These are phyloP conservation scores for Coregonus clupeaformis DNA, from an alignment of 2,113 vertebrate genomes.

Conservation along the genomic window DNA sequence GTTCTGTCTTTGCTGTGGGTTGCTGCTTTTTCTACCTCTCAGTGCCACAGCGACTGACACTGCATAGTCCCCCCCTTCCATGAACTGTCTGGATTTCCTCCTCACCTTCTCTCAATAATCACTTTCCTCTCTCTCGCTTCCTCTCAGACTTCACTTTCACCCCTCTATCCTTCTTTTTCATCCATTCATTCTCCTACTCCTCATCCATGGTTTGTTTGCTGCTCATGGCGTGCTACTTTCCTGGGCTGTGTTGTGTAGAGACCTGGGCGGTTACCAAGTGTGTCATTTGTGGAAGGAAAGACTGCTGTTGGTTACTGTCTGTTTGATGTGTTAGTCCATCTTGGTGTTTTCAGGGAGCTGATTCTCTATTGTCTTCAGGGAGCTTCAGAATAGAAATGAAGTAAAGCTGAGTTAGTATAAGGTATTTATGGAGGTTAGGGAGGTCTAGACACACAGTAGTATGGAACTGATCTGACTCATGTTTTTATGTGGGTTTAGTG, in stretches of 20 bases:
- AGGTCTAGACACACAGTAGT: not conserved
- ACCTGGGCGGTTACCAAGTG: constrained; percentile 37
- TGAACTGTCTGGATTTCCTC: not conserved
- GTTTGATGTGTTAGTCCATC: constrained; percentile 22
- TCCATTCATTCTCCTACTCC: constrained; percentile 15
- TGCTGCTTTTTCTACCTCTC: not conserved
- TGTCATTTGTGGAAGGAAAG: constrained; percentile 34
- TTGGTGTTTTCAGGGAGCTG: constrained; percentile 9
- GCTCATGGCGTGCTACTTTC: constrained; percentile 15
- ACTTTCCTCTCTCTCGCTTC: not conserved
- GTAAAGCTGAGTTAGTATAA: not conserved
- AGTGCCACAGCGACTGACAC: not conserved
- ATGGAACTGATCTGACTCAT: constrained; percentile 3
- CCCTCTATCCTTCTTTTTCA: constrained; percentile 5
- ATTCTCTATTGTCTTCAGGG: not conserved
- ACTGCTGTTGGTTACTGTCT: constrained; percentile 34
- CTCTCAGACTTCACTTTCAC: not conserved
- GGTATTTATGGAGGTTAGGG: not conserved
- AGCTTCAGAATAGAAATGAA: not conserved
- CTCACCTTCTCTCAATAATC: constrained; percentile 4
- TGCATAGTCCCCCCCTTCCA: not conserved
- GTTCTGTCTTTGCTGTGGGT: constrained; percentile 52
- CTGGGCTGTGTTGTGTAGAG: not conserved
- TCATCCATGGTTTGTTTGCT: not conserved
- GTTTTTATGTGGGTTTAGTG: not conserved